phyloP scores from a whole-genome alignment of 2,113 vertebrate genomes.

The Trogon surrucura region DNA sequence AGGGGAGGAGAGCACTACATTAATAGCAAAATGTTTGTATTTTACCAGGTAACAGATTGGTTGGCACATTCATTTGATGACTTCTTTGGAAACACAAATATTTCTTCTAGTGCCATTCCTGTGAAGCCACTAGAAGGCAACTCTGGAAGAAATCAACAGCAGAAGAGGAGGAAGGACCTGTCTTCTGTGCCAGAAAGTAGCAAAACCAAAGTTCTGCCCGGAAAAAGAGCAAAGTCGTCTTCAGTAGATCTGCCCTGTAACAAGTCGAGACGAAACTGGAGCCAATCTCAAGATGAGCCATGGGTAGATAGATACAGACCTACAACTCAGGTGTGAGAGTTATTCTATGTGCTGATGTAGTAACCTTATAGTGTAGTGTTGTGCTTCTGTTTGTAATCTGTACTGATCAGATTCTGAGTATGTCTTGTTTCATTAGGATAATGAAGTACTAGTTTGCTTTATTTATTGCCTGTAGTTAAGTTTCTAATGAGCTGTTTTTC shows the following conservation, averaged over 20 bases:
- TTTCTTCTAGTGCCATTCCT: neutral
- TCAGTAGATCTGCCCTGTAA: constrained; percentile 6
- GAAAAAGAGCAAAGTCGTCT: constrained; percentile 70
- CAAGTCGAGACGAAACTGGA: neutral
- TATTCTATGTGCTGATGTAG: neutral
- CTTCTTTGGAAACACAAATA: constrained; percentile 55
- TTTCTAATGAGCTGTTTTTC: neutral
- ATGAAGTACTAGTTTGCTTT: neutral
- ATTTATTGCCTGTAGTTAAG: neutral
- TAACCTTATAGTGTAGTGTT: neutral
- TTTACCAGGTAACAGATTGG: constrained; percentile 77
- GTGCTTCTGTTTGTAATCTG: rapidly evolving
- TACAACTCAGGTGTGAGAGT: constrained; percentile 79
- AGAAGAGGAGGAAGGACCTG: constrained; percentile 39
- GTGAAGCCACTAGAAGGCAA: neutral
- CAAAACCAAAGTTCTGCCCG: constrained; percentile 43
- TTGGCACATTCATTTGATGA: constrained; percentile 83
- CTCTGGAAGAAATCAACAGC: constrained; percentile 3
- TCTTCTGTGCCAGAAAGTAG: constrained; percentile 40
- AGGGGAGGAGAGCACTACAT: too few relatives aligned
- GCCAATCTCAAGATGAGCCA: constrained; percentile 72
- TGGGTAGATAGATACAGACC: constrained; percentile 92
- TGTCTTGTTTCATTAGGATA: rapidly evolving
- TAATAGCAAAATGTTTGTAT: neutral
- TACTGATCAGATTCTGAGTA: neutral